Conservation (phyloP, 1,140 invertebrate species). For the Papilio aristodemus region DNA sequence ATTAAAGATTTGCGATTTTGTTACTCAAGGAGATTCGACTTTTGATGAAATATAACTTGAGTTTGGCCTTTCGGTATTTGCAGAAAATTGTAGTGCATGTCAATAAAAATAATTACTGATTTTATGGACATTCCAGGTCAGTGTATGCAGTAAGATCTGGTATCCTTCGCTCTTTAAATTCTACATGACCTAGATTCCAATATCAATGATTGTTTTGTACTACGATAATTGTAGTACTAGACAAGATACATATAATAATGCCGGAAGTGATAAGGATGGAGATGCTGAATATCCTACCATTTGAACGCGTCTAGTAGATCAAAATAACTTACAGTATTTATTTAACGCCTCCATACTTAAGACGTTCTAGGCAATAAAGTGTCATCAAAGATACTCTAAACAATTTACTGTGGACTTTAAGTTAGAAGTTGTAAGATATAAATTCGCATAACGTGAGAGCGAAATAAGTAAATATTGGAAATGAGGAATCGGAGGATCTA, state of each 20-base stretch:
- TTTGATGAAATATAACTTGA: too few relatives aligned
- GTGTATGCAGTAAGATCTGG: too few relatives aligned
- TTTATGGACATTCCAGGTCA: too few relatives aligned
- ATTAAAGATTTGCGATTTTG: too few relatives aligned
- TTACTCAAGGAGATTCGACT: too few relatives aligned
- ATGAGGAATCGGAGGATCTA: constrained; percentile 55
- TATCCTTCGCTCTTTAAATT: too few relatives aligned
- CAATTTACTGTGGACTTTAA: constrained; percentile 4
- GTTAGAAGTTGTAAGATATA: not conserved
- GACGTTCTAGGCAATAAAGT: constrained; percentile 29
- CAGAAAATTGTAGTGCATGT: too few relatives aligned
- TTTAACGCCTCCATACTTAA: constrained; percentile 28
- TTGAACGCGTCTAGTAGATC: constrained; percentile 5
- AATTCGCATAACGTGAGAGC: constrained; percentile 26
- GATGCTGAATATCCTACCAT: constrained; percentile 2
- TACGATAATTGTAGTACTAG: not conserved
- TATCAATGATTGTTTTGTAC: too few relatives aligned
- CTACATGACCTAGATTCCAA: too few relatives aligned
- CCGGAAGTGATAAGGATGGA: not conserved
- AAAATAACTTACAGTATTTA: constrained; percentile 30
- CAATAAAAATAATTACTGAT: too few relatives aligned
- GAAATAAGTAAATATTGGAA: constrained; percentile 55
- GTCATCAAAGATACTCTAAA: constrained; percentile 17
- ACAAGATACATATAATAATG: not conserved
- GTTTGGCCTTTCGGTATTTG: too few relatives aligned